Base-by-base conservation (phyloP, 2,888 invertebrate species). In the Schrankia costaestrigalis region DNA sequence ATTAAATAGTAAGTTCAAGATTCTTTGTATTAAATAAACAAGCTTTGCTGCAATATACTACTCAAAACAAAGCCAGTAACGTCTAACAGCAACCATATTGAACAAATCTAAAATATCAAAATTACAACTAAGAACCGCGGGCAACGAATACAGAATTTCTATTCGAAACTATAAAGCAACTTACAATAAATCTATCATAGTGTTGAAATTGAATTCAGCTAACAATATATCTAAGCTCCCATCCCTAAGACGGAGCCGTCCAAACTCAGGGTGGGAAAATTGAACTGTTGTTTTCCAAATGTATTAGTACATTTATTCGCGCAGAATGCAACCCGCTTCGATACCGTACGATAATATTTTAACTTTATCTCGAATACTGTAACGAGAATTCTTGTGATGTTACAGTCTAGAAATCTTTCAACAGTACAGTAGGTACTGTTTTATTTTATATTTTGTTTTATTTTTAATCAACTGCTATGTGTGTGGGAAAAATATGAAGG, bases 291-390 rank as follows among this genome's bases (percentile, higher is more conserved):
- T 83, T 81, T 74, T 71, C 75, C 48, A 71, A 82, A 84, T 79
- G 77, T 84, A 82, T 82, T 81, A 80, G 78, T 64, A 71, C 78
- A 78, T 76, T 79, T 77, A 78, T 73, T 73, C 72, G 72, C 73
- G 63, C 70, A 67, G 58, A 71, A 68, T 71, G 71, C 65, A 64
- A 59, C 68, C 63, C 65, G 72, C 63, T 70, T 74, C 80, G 80
- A 84, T 82, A 68, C 70, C 41, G 59, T 50, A 64, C 78, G 83
- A 83, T 85, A 80, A 81, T 85, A 85, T 81, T 82, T 84, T 81
- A 84, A 74, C 81, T 79, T 77, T 83, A 83, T 81, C 81, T 78
- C 66, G 76, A 70, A 74, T 75, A 65, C 64, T 71, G 75, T 75
- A 76, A 78, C 77, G 70, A 73, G 78, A 69, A 71, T 71, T 66